Conservation (phyloP, 2,888 invertebrate species). For the Caradrina kadenii region DNA sequence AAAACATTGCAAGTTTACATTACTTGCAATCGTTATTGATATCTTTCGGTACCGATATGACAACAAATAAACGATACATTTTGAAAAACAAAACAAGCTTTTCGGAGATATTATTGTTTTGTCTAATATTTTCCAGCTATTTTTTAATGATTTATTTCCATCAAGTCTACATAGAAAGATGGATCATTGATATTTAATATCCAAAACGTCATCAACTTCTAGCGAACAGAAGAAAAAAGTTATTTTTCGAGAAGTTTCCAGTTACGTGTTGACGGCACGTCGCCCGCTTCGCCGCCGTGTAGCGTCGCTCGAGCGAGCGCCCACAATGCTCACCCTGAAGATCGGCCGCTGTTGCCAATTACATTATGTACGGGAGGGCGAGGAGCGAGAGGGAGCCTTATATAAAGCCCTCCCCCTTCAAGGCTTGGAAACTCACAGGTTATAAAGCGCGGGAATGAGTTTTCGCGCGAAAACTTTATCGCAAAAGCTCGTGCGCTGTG, state of each 20-base stretch:
- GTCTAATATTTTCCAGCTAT: background rate
- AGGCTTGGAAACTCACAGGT: slow-evolving; percentile 80
- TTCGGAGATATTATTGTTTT: background rate
- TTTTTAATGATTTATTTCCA: background rate
- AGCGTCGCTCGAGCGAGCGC: slow-evolving; percentile 72
- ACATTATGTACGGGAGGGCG: slow-evolving; percentile 79
- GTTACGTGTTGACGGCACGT: slow-evolving; percentile 33
- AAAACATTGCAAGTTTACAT: slow-evolving; percentile 13
- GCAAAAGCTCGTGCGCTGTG: slow-evolving; percentile 73
- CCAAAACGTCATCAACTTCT: slow-evolving; percentile 18
- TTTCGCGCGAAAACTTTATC: slow-evolving; percentile 88
- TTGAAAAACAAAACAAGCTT: slow-evolving; percentile 19
- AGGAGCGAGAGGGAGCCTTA: slow-evolving; percentile 69
- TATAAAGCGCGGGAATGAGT: slow-evolving; percentile 88
- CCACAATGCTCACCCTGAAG: slow-evolving; percentile 74
- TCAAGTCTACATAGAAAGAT: background rate
- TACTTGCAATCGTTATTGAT: slow-evolving; percentile 23
- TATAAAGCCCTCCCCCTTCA: slow-evolving; percentile 74
- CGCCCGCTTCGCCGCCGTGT: slow-evolving; percentile 62
- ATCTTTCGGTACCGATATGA: background rate
- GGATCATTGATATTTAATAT: background rate
- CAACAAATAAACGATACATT: slow-evolving; percentile 18
- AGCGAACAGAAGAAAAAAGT: slow-evolving; percentile 6
- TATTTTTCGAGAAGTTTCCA: slow-evolving; percentile 51
- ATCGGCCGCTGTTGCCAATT: slow-evolving; percentile 74